Evolutionary conservation across 2,888 invertebrate genomes (phyloP).

Genomic region (Lepas anatifera): DNA sequence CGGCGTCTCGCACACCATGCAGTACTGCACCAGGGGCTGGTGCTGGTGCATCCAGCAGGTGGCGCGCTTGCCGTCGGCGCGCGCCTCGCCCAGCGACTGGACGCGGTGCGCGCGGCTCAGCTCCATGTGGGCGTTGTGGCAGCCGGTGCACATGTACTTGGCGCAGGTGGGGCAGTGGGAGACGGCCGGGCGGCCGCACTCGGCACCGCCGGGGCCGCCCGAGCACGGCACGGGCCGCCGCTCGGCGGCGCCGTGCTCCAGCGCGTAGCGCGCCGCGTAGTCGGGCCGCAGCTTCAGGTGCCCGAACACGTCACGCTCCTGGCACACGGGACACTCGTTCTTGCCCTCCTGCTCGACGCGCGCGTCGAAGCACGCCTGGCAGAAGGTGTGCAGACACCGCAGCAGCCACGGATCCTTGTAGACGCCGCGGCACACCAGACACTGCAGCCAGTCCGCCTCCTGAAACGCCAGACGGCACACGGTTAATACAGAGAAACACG

Average conservation of each 20-base stretch:
- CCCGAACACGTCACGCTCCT: slow-evolving; percentile 7
- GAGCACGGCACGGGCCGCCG: not conserved
- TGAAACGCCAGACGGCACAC: not conserved
- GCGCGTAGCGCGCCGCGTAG: not conserved
- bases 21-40: not conserved
- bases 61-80: not conserved
- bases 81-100: slow-evolving; percentile 3
- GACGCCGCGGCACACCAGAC: not conserved
- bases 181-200: slow-evolving; percentile 7
- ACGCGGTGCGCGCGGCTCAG: slow-evolving; percentile 5
- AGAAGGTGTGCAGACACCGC: slow-evolving; percentile 71
- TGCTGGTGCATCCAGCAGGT: slow-evolving; percentile 2
- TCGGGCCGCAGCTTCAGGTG: slow-evolving; percentile 13
- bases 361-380: slow-evolving; percentile 66
- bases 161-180: slow-evolving; percentile 2
- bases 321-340: slow-evolving; percentile 9
- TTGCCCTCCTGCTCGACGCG: slow-evolving; percentile 3
- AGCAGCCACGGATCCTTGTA: slow-evolving; percentile 38
- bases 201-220: not conserved
- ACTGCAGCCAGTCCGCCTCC: slow-evolving; percentile 6
- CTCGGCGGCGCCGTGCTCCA: slow-evolving; percentile 4
- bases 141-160: slow-evolving; percentile 5
- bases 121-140: not conserved
- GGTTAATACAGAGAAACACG: no score
- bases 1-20: not conserved